Percentiles rank a stretch among this genome's conserved stretches.
These are phyloP conservation scores for Catocala sponsa DNA, from an alignment of 2,888 invertebrate genomes.

Conservation along the genomic window DNA sequence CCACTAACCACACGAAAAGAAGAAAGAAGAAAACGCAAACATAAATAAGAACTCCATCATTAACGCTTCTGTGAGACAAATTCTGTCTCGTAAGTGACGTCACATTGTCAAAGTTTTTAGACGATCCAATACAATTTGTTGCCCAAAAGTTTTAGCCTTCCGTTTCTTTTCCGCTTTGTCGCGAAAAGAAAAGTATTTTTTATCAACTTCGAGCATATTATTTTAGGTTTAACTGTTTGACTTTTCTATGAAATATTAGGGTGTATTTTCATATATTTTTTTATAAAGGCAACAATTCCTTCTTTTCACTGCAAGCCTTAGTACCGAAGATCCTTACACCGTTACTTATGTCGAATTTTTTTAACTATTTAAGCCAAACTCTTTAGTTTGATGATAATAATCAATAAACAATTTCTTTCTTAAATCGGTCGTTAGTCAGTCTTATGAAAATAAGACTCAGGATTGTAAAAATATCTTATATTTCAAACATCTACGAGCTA, in stretches of 20 bases:
- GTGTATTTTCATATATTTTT: neutral
- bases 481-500: too few relatives aligned
- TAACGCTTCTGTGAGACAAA: conserved; percentile 24
- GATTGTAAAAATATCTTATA: too few relatives aligned
- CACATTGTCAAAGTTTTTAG: conserved; percentile 37
- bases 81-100: conserved; percentile 30
- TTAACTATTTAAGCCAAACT: too few relatives aligned
- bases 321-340: too few relatives aligned
- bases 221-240: conserved; percentile 31
- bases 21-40: too few relatives aligned
- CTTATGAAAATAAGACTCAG: too few relatives aligned
- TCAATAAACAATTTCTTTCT: too few relatives aligned
- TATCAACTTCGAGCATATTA: conserved; percentile 20
- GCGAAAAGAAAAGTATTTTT: conserved; percentile 25
- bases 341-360: too few relatives aligned
- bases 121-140: conserved; percentile 41
- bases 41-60: conserved; percentile 14
- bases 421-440: too few relatives aligned
- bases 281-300: neutral
- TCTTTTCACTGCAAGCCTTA: too few relatives aligned
- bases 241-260: conserved; percentile 16
- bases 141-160: conserved; percentile 29
- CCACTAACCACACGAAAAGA: too few relatives aligned
- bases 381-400: too few relatives aligned
- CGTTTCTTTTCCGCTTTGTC: conserved; percentile 22